Conservation (phyloP, 2,797 vertebrate species). For the Melanogrammus aeglefinus region DNA sequence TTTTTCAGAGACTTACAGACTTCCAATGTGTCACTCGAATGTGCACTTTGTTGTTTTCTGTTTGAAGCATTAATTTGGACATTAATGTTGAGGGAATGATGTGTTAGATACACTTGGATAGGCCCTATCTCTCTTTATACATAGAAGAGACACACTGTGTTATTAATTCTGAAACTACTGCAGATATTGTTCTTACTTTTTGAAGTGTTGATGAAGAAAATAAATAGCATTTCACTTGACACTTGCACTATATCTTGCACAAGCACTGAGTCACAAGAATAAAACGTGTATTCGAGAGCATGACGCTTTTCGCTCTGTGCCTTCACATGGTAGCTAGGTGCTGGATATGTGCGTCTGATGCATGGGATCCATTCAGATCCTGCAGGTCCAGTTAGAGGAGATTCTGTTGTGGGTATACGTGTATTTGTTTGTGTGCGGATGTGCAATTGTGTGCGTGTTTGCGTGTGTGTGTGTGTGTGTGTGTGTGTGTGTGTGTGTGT, state of each 20-base stretch:
- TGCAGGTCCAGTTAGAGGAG: constrained; percentile 42
- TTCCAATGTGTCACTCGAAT: constrained; percentile 14
- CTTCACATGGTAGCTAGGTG: constrained; percentile 44
- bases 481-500: background rate
- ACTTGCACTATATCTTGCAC: constrained; percentile 66
- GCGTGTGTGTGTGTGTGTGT: background rate
- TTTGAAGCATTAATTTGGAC: constrained; percentile 12
- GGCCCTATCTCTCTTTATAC: background rate
- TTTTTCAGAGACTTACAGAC: constrained; percentile 40
- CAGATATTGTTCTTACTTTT: background rate
- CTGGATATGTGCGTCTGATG: constrained; percentile 28
- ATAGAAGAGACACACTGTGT: background rate
- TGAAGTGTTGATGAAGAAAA: constrained; percentile 23
- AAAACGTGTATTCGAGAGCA: constrained; percentile 81
- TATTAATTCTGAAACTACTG: background rate
- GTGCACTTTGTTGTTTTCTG: constrained; percentile 42
- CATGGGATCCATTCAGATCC: constrained; percentile 22
- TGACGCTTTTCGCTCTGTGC: constrained; percentile 67
- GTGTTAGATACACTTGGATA: constrained; percentile 17
- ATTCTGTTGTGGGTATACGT: background rate
- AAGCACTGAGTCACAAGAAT: constrained; percentile 80
- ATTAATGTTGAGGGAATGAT: constrained; percentile 13
- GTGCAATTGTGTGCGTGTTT: background rate
- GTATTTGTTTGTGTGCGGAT: background rate
- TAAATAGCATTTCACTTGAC: constrained; percentile 39